Percentiles rank a stretch among this genome's conserved stretches.
Conservation (phyloP, 2,888 invertebrate genomes). For the Phragmatobia fuliginosa region DNA sequence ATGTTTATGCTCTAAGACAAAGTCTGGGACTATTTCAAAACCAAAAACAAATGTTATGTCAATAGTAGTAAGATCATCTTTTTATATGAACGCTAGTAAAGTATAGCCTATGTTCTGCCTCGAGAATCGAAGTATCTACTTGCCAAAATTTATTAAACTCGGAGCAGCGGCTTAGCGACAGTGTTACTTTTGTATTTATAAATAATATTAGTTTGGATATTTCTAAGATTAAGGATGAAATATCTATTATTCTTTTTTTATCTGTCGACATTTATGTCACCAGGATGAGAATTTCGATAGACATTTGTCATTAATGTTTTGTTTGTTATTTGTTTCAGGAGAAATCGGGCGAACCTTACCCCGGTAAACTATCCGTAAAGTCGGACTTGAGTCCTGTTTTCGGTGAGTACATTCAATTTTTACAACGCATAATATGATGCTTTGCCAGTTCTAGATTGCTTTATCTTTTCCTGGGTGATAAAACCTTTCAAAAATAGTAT, state of each 20-base stretch:
- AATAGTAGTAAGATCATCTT: background rate
- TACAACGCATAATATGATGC: no score
- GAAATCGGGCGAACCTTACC: conserved; percentile 92
- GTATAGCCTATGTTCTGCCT: no score
- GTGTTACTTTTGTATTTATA: no score
- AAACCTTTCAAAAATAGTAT: no score
- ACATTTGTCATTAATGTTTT: conserved; percentile 19
- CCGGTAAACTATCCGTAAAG: conserved; percentile 92
- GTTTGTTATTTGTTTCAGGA: conserved; percentile 88
- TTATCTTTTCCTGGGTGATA: no score
- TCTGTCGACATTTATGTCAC: background rate
- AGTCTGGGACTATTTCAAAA: background rate
- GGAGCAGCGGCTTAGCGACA: no score
- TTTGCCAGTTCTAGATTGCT: no score
- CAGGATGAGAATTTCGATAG: background rate
- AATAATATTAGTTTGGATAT: no score
- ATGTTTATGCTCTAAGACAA: background rate
- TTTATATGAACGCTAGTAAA: background rate
- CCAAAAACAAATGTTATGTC: background rate
- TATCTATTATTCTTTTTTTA: no score
- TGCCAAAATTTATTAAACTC: no score
- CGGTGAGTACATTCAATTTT: conserved; percentile 87
- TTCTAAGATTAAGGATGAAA: no score
- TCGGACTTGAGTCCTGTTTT: conserved; percentile 96
- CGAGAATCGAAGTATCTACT: no score